Evolutionary conservation across 2,797 vertebrate genomes (phyloP), one percentile per base, ranked within the genome.

Genomic region (Pangasius macronema): DNA sequence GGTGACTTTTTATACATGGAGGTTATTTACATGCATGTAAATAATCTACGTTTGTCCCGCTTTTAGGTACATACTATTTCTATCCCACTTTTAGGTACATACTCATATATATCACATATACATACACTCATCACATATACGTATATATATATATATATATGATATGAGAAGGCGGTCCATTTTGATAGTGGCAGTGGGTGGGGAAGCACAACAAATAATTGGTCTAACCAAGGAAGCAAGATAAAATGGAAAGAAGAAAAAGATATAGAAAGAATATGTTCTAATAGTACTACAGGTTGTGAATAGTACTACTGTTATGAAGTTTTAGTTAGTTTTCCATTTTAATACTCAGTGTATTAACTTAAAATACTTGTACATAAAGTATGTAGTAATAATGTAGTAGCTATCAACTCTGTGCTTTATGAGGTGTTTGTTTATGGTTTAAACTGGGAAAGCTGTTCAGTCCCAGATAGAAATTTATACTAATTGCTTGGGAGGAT

Each of bases 61-160:
- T 42, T 42, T 42, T 42, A 42, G 42, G 42, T 42, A 42, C 42
- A 42, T 42, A 42, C 42, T 42, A n/a, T n/a, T n/a, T n/a, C n/a
- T 84, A 86, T 68, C 49, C 22, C 67, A 36, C 53, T 86, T 42
- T 86, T 80, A 75, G 75, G 77, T 61, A 63, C 68, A 51, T 75
- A 49, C 27, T 80, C 24, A 10, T 2, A 75, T 6, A 11, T 79
- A 33, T 36, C n/a, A 57, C 22, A 10, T 2, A 75, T 6, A 11
- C 57, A 33, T 22, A 11, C n/a, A n/a, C n/a, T n/a, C n/a, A n/a
- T n/a, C n/a, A n/a, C n/a, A n/a, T 57, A 33, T 24, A 57, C 13
- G 5, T 2, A 30, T 20, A 51, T 51, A 51, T 5, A 11, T 57
- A 36, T 24, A 59, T 24, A 11, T 1, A 53, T 13, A 51, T 6